Evolutionary conservation across 1,140 invertebrate species (phyloP).

Genomic region (Drosophila ficusphila): DNA sequence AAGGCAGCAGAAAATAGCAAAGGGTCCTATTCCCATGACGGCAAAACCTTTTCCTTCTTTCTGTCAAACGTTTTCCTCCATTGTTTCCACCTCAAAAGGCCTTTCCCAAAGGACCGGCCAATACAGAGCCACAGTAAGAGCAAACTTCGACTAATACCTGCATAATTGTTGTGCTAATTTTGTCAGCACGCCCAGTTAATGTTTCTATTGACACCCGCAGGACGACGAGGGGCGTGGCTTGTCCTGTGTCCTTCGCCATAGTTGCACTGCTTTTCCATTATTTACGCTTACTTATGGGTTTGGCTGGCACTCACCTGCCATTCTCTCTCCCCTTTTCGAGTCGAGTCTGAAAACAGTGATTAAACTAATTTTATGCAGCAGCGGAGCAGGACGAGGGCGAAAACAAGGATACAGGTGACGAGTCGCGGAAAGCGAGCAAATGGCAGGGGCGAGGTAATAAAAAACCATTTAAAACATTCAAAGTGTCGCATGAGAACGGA

Average conservation of each 20-base stretch:
- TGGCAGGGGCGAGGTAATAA: conserved; percentile 50
- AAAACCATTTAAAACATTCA: conserved; percentile 82
- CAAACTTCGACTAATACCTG: conserved; percentile 69
- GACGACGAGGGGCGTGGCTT: background rate
- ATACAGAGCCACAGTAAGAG: conserved; percentile 30
- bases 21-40: background rate
- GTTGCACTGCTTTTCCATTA: conserved; percentile 78
- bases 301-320: conserved; percentile 41
- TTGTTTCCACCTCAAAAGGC: background rate
- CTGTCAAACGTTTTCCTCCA: background rate
- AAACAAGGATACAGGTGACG: conserved; percentile 29
- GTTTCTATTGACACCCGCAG: conserved; percentile 73
- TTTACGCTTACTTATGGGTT: conserved; percentile 79
- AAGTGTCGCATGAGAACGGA: conserved; percentile 74
- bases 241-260: conserved; percentile 12
- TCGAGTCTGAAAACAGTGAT: conserved; percentile 74
- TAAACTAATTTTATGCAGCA: conserved; percentile 82
- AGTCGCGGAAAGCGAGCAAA: conserved; percentile 13
- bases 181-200: conserved; percentile 78
- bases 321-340: conserved; percentile 10
- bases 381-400: conserved; percentile 33
- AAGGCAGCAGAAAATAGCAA: conserved; percentile 8
- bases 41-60: conserved; percentile 8
- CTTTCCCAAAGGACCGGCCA: conserved; percentile 20
- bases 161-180: conserved; percentile 81